Conservation (phyloP, 2,888 invertebrate genomes). For the Entomobrya proxima region DNA sequence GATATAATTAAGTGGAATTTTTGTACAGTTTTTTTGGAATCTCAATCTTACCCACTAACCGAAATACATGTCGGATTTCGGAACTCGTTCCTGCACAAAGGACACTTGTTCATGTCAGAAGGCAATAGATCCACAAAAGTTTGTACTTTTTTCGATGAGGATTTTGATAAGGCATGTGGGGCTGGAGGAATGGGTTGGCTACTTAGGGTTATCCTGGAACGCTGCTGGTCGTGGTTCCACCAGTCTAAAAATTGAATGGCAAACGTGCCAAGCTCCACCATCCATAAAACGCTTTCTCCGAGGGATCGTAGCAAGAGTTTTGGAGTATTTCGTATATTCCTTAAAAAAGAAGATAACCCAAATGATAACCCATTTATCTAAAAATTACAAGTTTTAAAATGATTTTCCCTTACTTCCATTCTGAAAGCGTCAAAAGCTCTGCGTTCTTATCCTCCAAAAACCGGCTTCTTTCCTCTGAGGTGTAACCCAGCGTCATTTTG, state of each 20-base stretch:
- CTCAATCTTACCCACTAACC: constrained; percentile 66
- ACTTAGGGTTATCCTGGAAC: constrained; percentile 50
- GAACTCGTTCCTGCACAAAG: constrained; percentile 65
- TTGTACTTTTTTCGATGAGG: constrained; percentile 52
- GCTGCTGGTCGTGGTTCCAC: constrained; percentile 68
- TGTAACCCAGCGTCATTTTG: constrained; percentile 58
- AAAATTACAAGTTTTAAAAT: neutral
- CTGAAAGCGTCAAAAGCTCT: constrained; percentile 45
- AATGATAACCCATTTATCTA: neutral
- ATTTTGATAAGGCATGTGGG: constrained; percentile 19
- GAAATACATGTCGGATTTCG: constrained; percentile 71
- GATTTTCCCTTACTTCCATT: constrained; percentile 56
- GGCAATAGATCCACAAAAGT: constrained; percentile 48
- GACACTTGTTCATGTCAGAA: constrained; percentile 68
- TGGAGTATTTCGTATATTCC: constrained; percentile 53
- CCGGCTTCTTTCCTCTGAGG: constrained; percentile 50
- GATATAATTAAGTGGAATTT: neutral
- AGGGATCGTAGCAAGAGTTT: constrained; percentile 51
- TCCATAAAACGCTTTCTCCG: constrained; percentile 68
- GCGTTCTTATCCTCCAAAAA: constrained; percentile 59
- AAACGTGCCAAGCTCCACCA: constrained; percentile 71
- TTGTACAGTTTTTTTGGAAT: neutral
- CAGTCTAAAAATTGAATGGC: constrained; percentile 73
- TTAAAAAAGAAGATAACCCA: neutral
- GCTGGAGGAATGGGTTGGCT: constrained; percentile 62